Percentiles rank a stretch among this genome's conserved stretches.
phyloP scores from a whole-genome alignment of 2,888 invertebrate species.

The Sclerodermus sp. region DNA sequence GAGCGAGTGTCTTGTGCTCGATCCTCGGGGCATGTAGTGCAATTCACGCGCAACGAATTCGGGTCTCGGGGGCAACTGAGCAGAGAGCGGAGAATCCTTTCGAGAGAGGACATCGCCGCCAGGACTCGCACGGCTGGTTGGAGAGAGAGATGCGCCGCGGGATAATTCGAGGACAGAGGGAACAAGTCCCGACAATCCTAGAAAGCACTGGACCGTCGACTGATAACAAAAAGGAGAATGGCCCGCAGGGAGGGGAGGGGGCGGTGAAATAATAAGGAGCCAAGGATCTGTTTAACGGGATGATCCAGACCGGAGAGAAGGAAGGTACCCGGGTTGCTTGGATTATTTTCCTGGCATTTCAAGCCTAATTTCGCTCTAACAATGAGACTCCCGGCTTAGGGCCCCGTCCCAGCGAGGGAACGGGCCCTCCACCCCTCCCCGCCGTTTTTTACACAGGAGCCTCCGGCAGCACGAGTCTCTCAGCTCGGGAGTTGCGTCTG shows the following conservation, averaged over 20 bases:
- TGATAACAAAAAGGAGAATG: conserved; percentile 15
- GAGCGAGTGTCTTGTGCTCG: too few species aligned
- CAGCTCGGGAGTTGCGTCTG: too few species aligned
- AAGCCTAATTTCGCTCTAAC: conserved; percentile 54
- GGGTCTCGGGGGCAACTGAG: too few species aligned
- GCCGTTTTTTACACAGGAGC: conserved; percentile 20
- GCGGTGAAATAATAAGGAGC: conserved; percentile 23
- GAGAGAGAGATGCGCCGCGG: background rate
- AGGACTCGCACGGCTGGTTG: background rate
- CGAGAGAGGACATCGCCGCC: too few species aligned
- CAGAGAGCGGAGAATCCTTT: background rate
- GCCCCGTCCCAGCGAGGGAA: conserved; percentile 13
- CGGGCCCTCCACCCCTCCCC: conserved; percentile 17
- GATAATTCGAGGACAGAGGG: conserved; percentile 16
- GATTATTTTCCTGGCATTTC: conserved; percentile 52
- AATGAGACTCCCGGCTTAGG: conserved; percentile 35
- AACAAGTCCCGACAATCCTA: conserved; percentile 10
- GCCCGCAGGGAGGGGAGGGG: conserved; percentile 11
- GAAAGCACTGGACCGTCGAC: conserved; percentile 9
- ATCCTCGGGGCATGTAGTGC: too few species aligned
- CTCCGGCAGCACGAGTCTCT: too few species aligned
- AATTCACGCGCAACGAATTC: too few species aligned
- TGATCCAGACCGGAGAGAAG: conserved; percentile 41
- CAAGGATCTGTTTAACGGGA: conserved; percentile 54
- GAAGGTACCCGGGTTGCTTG: conserved; percentile 6